Evolutionary conservation across 2,797 vertebrate genomes (phyloP), one percentile per base, ranked within the genome.

Genomic region (Acridotheres tristis): DNA sequence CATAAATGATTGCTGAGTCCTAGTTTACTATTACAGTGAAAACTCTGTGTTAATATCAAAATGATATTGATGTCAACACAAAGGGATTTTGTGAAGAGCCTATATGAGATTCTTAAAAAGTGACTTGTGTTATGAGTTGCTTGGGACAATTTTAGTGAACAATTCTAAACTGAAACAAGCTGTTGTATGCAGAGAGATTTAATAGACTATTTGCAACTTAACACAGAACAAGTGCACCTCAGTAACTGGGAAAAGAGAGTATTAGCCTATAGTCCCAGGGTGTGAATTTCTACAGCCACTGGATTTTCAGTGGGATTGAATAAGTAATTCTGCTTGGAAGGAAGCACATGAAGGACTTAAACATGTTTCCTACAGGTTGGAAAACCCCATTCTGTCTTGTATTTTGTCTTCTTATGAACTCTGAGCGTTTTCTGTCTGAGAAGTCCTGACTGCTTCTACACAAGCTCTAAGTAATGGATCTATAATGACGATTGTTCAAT

Each of bases 401-500:
- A 30, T 34, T 73, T 81, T 76, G 7, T n/a, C 12, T 83, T 84
- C 68, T 78, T 51, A 21, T 27, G 36, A 76, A 40, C 20, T 76
- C 54, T 42, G 5, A 10, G 2, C 29, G 16, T 40, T 93, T 74
- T 22, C 32, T 71, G 4, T 16, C 40, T 69, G 59, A 84, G 77
- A 79, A 86, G 45, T 73, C 38, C 13, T 12, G 19, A 48, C 17
- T 21, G 32, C 34, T 71, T 58, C 40, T 47, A 26, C 5, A 2
- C 18, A 75, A 68, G 34, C 10, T 66, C 29, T 88, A 42, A 61
- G 26, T 10, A 32, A 45, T 43, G 10, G 22, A 50, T 43, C 38
- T 61, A 5, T 38, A 75, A 57, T 1, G 9, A 62, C 0, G 0
- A 40, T 34, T 72, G 40, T 36, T 40, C 34, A 54, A 51, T 81